A percentile compares a stretch with the other conserved stretches of the same genome.
These are phyloP conservation scores for Ateles fusciceps DNA, from an alignment of 2,797 vertebrate species.

Conservation along the genomic window DNA sequence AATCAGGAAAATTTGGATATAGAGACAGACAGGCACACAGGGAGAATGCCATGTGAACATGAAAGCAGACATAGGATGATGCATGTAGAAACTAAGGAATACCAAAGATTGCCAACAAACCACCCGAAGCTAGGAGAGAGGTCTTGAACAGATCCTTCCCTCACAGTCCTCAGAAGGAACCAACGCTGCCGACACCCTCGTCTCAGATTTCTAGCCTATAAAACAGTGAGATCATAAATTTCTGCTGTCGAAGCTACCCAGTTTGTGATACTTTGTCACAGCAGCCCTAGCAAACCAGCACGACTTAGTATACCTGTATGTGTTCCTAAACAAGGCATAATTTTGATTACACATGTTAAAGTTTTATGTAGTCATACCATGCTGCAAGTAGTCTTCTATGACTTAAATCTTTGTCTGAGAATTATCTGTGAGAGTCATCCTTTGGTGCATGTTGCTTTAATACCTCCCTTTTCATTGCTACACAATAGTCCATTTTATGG, in stretches of 20 bases:
- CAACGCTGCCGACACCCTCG: background rate
- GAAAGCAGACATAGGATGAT: background rate
- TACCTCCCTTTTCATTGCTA: slow-evolving; percentile 17
- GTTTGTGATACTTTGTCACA: background rate
- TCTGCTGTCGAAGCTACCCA: background rate
- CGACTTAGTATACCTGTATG: background rate
- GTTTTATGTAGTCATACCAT: background rate
- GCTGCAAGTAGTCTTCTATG: background rate
- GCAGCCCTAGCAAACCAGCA: background rate
- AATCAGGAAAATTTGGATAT: background rate
- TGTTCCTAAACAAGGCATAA: background rate
- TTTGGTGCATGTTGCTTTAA: background rate
- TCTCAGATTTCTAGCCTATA: background rate
- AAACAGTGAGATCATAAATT: background rate
- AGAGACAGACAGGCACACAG: background rate
- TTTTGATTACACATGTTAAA: background rate
- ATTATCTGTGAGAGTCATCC: background rate
- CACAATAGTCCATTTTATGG: background rate
- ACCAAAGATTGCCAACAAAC: background rate
- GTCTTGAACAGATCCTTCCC: background rate
- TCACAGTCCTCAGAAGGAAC: background rate
- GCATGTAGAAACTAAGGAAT: background rate
- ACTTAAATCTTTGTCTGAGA: background rate
- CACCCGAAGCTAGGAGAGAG: background rate
- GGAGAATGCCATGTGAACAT: background rate